phyloP scores from a whole-genome alignment of 2,888 invertebrate species.

The Leptopilina syphax region DNA sequence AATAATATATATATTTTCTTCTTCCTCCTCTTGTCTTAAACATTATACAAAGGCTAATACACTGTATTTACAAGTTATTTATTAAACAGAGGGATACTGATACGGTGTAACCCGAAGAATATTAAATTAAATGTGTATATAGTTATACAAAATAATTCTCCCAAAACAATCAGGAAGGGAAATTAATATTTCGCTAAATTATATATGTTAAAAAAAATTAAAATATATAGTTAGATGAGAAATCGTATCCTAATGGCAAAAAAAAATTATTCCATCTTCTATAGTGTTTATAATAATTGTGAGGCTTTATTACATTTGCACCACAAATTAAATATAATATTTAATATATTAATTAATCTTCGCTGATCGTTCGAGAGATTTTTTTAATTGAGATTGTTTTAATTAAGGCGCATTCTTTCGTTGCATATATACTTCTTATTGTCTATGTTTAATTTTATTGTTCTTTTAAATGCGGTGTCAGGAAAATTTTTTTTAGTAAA shows the following conservation, averaged over 20 bases:
- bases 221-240: slow-evolving; percentile 9
- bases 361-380: slow-evolving; percentile 67
- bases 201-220: slow-evolving; percentile 12
- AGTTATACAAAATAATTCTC: slow-evolving; percentile 54
- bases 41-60: slow-evolving; percentile 63
- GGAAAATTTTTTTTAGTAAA: neutral
- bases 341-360: slow-evolving; percentile 75
- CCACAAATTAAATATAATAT: slow-evolving; percentile 50
- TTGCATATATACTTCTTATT: slow-evolving; percentile 21
- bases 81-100: slow-evolving; percentile 62
- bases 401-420: slow-evolving; percentile 36
- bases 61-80: slow-evolving; percentile 71
- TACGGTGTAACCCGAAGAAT: slow-evolving; percentile 58
- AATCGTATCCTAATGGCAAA: slow-evolving; percentile 41
- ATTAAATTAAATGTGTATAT: slow-evolving; percentile 55
- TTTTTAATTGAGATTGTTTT: neutral
- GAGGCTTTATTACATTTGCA: slow-evolving; percentile 42
- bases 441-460: slow-evolving; percentile 13
- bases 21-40: neutral
- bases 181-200: slow-evolving; percentile 70
- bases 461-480: slow-evolving; percentile 12
- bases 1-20: too few relatives aligned
- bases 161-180: slow-evolving; percentile 74
- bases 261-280: slow-evolving; percentile 36
- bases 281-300: neutral